These are phyloP conservation scores for Heterohyrax brucei DNA, from an alignment of 2,797 vertebrate species.

Conservation along the genomic window DNA sequence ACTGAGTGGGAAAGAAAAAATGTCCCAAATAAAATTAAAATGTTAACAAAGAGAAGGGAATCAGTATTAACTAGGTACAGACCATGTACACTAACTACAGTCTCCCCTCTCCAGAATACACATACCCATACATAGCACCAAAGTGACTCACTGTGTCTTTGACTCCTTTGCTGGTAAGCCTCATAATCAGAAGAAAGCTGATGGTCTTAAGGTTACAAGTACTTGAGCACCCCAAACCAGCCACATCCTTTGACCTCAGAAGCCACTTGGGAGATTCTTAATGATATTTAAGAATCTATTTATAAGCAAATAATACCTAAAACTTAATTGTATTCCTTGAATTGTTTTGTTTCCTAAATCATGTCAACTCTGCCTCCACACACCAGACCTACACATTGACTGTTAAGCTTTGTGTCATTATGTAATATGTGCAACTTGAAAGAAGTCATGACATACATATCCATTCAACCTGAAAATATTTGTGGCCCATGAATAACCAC, in stretches of 20 bases:
- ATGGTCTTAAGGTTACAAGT: background rate
- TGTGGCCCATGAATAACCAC: background rate
- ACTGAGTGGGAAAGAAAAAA: background rate
- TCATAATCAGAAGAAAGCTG: conserved; percentile 5
- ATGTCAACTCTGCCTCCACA: conserved; percentile 3
- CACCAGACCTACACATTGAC: background rate
- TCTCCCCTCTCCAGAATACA: background rate
- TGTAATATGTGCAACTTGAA: conserved; percentile 4
- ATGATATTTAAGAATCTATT: conserved; percentile 18
- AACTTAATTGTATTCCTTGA: conserved; percentile 1
- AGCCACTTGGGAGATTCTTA: background rate
- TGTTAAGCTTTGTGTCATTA: conserved; percentile 30
- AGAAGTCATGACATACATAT: background rate
- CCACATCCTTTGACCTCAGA: background rate
- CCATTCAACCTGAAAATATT: conserved; percentile 38
- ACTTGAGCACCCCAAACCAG: background rate
- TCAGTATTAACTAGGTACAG: background rate
- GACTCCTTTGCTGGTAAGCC: background rate
- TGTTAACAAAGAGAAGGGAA: background rate
- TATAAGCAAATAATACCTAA: conserved; percentile 52
- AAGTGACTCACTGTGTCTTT: background rate
- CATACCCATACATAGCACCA: background rate
- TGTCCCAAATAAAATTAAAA: background rate
- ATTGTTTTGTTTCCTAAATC: conserved; percentile 13
- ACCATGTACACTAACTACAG: background rate